phyloP scores from a whole-genome alignment of 2,113 vertebrate species.

The Salvelinus alpinus region DNA sequence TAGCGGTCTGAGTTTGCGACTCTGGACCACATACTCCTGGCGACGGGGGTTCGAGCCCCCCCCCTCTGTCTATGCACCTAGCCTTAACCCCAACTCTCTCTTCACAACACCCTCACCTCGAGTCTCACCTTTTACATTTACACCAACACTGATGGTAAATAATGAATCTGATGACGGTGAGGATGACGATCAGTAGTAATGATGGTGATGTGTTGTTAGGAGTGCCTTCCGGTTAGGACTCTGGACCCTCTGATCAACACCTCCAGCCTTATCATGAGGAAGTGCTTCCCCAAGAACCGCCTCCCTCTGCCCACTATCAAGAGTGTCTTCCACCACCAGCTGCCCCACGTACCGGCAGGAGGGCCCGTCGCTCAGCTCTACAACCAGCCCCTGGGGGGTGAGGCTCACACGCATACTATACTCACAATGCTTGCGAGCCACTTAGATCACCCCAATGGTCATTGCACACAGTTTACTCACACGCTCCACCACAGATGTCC shows the following conservation, averaged over 20 bases:
- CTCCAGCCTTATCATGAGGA: conserved; percentile 97
- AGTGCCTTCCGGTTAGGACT: conserved; percentile 92
- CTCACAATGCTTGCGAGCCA: background rate
- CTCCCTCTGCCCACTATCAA: conserved; percentile 95
- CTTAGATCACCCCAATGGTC: conserved; percentile 6
- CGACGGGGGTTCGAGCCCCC: too few relatives aligned
- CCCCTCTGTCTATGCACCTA: too few relatives aligned
- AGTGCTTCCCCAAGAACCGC: conserved; percentile 98
- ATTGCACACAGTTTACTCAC: background rate
- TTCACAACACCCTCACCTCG: background rate
- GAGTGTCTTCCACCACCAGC: conserved; percentile 85
- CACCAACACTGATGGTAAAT: background rate
- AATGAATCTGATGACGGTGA: background rate
- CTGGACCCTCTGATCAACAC: conserved; percentile 94
- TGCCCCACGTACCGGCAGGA: conserved; percentile 82
- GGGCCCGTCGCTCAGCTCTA: conserved; percentile 91
- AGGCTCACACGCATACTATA: conserved; percentile 23
- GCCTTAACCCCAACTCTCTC: too few relatives aligned
- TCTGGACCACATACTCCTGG: too few relatives aligned
- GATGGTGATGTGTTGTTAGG: conserved; percentile 66
- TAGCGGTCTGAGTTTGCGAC: too few relatives aligned
- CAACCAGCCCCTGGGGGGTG: conserved; percentile 89
- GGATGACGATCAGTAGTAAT: background rate
- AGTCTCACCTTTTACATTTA: background rate
- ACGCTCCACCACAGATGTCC: conserved; percentile 58